A percentile compares a stretch with the other conserved stretches of the same genome.
Conservation (phyloP, 1,140 invertebrate genomes). For the Zaprionus nigranus region DNA sequence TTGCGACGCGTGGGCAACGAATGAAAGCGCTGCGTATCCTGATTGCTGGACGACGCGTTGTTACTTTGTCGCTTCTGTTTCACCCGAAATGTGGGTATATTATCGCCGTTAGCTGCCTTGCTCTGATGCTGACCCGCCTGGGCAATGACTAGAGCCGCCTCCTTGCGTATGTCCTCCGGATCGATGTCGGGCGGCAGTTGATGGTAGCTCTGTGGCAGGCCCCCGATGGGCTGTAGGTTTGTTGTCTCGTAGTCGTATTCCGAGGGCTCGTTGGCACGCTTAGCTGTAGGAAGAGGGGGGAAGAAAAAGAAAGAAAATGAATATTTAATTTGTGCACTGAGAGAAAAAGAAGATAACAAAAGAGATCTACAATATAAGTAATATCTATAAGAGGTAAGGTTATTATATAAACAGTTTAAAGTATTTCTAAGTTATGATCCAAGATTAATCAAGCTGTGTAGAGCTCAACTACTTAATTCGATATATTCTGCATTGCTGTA, state of each 20-base stretch:
- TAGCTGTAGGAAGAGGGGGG: constrained; percentile 45
- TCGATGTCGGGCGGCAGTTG: constrained; percentile 80
- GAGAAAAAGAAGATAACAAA: not conserved
- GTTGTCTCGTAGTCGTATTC: constrained; percentile 73
- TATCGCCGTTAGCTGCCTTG: constrained; percentile 79
- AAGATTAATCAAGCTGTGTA: too few relatives aligned
- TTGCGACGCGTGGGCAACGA: constrained; percentile 79
- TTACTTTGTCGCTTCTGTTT: constrained; percentile 73
- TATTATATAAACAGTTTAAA: too few relatives aligned
- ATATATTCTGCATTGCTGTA: too few relatives aligned
- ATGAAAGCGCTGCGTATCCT: constrained; percentile 69
- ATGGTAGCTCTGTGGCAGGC: constrained; percentile 61
- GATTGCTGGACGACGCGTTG: constrained; percentile 2
- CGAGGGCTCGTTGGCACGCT: constrained; percentile 68
- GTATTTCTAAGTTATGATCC: too few relatives aligned
- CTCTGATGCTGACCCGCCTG: constrained; percentile 82
- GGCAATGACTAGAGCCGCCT: constrained; percentile 79
- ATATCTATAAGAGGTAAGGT: too few relatives aligned
- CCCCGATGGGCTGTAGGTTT: constrained; percentile 54
- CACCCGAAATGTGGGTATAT: constrained; percentile 70
- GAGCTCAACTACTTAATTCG: too few relatives aligned
- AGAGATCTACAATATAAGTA: too few relatives aligned
- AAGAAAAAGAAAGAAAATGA: constrained; percentile 9
- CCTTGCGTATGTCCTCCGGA: constrained; percentile 78
- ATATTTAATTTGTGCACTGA: constrained; percentile 2